Base-by-base conservation (phyloP, 2,888 invertebrate genomes). In the Drosophila percnosoma region DNA sequence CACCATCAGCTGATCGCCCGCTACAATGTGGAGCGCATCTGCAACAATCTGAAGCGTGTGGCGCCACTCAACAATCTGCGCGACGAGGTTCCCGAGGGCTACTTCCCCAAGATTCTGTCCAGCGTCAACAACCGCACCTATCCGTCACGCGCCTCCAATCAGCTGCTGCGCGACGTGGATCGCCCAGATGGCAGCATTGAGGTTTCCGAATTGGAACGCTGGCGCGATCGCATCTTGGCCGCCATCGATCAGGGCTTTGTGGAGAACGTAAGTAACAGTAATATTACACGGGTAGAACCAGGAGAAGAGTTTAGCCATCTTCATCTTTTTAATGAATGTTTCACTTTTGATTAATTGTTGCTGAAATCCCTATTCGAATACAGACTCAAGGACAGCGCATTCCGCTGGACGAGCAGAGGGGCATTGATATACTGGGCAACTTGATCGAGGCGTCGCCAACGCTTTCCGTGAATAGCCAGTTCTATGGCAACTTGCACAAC, bases 401-500 rank as follows among this genome's bases (percentile, higher is more conserved):
- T 27, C 81, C 88, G 1, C 68, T 93, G 34, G 92, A 92, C 62
- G 86, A 83, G 77, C 94, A 94, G 36, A 94, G 94, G 0, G 97
- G 97, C 24, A 97, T 97, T 82, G 96, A 97, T 88, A 93, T 95
- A 5, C 94, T 98, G 36, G 97, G 97, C 29, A 96, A 97, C 92
- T 94, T 97, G 72, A 93, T 97, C 85, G 97, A 97, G 92, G 94
- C 96, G 0, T 95, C 95, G 48, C 94, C 75, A 38, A 45, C 94
- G 52, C 92, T 97, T 36, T 95, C 96, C 31, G 94, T 95, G 8
- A 97, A 97, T 93, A 93, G 94, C 0, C 93, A 93, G 49, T 94
- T 95, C 89, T 97, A 97, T 91, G 97, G 97, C 0, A 96, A 96
- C 92, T 85, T 97, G 52, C 97, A 98, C 92, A 97, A 97, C 93